Conservation (phyloP, 2,113 vertebrate species). For the Cephalopterus ornatus region DNA sequence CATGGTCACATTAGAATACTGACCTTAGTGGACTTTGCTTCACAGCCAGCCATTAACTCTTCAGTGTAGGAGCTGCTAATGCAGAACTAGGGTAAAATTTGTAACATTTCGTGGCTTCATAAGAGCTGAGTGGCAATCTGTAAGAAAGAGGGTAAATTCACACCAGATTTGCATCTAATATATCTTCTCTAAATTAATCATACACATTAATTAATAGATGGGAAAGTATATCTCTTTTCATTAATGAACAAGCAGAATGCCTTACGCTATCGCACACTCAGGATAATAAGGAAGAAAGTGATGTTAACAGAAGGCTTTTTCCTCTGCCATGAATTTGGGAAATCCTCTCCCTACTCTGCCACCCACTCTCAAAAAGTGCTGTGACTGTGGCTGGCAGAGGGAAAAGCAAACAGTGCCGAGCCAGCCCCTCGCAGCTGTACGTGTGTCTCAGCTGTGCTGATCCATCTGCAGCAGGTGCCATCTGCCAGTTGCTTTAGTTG, state of each 20-base stretch:
- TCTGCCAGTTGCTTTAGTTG: constrained; percentile 44
- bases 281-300: background rate
- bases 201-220: background rate
- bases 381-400: background rate
- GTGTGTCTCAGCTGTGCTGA: constrained; percentile 44
- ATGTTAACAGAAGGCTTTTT: background rate
- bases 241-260: background rate
- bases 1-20: background rate
- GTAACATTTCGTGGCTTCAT: background rate
- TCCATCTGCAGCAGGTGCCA: constrained; percentile 48
- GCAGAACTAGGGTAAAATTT: background rate
- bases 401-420: constrained; percentile 16
- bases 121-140: background rate
- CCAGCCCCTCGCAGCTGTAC: constrained; percentile 39
- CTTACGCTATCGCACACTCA: background rate
- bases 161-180: background rate
- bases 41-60: background rate
- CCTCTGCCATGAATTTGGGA: background rate
- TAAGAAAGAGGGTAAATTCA: background rate
- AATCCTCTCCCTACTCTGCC: background rate
- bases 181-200: background rate
- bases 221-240: background rate
- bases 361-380: background rate
- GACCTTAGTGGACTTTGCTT: background rate
- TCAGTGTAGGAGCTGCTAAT: background rate